Percentiles rank a stretch among this genome's conserved stretches.
Evolutionary conservation across 2,113 vertebrate genomes (phyloP).

Genomic region (Rostratula benghalensis): DNA sequence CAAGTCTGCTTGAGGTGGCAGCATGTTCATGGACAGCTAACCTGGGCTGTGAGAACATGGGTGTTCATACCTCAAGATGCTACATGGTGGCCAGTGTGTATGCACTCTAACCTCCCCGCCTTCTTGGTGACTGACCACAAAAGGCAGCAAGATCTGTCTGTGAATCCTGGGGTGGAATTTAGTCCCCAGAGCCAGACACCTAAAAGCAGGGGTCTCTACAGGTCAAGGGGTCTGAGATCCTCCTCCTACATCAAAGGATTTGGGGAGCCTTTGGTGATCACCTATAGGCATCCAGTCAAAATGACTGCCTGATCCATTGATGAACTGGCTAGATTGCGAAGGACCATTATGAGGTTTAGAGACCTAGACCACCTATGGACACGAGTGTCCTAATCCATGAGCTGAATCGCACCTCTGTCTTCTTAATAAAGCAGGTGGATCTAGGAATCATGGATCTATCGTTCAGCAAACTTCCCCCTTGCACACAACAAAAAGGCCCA

Average conservation of each 20-base stretch:
- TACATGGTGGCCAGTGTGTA: fast-evolving
- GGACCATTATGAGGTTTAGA: background rate
- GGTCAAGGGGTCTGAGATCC: background rate
- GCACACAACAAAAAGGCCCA: background rate
- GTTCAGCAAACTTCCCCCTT: background rate
- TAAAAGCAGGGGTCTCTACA: background rate
- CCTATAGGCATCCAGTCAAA: background rate
- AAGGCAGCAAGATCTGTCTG: background rate
- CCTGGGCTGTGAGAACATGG: background rate
- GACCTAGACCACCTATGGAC: background rate
- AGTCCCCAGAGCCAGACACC: background rate
- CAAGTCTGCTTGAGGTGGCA: background rate
- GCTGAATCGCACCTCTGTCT: background rate
- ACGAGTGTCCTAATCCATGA: background rate
- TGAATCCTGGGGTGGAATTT: background rate
- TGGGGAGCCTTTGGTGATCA: background rate
- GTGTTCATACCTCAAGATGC: background rate
- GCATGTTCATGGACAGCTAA: background rate
- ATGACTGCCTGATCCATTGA: fast-evolving
- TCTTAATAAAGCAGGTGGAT: background rate
- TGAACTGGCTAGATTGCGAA: background rate
- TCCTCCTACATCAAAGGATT: background rate
- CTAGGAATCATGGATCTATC: background rate
- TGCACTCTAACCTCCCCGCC: background rate
- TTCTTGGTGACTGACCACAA: background rate